Evolutionary conservation across 2,888 invertebrate species (phyloP).

Genomic region (Pyralis farinalis): DNA sequence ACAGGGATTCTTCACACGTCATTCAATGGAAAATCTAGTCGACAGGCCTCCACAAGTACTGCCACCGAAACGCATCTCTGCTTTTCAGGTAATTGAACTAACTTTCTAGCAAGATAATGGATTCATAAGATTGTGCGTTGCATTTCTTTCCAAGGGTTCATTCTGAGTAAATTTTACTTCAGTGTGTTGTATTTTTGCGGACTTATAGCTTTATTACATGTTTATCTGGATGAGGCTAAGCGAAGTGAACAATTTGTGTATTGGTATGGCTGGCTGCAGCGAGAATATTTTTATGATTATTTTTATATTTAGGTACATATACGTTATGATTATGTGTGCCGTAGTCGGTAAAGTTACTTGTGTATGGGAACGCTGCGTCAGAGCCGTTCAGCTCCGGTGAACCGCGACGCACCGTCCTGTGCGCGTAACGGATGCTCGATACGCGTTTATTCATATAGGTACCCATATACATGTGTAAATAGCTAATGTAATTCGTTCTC

Average conservation of each 20-base stretch:
- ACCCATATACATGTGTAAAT: constrained; percentile 28
- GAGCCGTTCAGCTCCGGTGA: constrained; percentile 74
- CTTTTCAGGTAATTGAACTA: constrained; percentile 76
- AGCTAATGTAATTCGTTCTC: constrained; percentile 23
- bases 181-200: constrained; percentile 33
- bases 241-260: constrained; percentile 42
- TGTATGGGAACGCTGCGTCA: constrained; percentile 39
- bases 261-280: constrained; percentile 1
- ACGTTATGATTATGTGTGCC: constrained; percentile 11
- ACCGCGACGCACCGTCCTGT: constrained; percentile 67
- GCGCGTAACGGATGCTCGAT: constrained; percentile 67
- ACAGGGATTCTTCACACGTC: constrained; percentile 77
- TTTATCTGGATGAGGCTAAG: constrained; percentile 48
- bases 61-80: constrained; percentile 75
- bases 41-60: constrained; percentile 75
- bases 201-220: constrained; percentile 56
- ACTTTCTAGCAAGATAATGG: constrained; percentile 57
- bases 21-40: constrained; percentile 87
- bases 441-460: constrained; percentile 38
- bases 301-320: constrained; percentile 22
- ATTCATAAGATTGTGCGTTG: constrained; percentile 37
- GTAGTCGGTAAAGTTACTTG: constrained; percentile 19
- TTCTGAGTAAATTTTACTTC: constrained; percentile 30
- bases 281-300: constrained; percentile 15
- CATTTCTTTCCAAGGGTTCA: constrained; percentile 22